Evolutionary conservation across 2,113 vertebrate genomes (phyloP), one percentile per base, ranked within the genome.

Genomic region (Columba janthina): DNA sequence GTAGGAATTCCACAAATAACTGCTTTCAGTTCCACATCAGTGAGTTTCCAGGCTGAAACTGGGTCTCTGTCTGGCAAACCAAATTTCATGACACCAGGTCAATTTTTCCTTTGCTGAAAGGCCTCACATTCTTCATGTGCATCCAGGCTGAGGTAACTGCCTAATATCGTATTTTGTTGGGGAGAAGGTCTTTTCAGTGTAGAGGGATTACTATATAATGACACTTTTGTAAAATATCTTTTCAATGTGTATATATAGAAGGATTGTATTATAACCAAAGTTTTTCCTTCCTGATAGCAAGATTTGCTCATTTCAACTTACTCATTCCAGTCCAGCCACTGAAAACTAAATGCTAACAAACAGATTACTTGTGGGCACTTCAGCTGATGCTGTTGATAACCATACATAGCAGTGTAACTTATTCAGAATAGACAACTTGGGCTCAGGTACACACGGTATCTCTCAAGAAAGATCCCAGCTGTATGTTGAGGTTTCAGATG

Each of bases 391-490:
- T 31, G 44, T 58, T 88, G 44, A 44, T 85, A 32, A 38, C 26
- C 31, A 29, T 29, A 40, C 10, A 12, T 4, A 44, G 18, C 31
- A 54, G 13, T 6, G 10, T 48, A 36, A 73, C 29, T n/a, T 62
- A 11, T 3, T n/a, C 64, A 66, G n/a, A 61, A 6, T 0, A 82
- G 34, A 24, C 0, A 2, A 54, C 20, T 21, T 53, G 9, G 20
- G 12, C 19, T 85, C 24, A 75, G 38, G 34, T 7, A 34, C 12
- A 29, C 5, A 14, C 6, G 3, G 1, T 7, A 24, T 48, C 18
- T 66, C 10, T 42, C 53, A 40, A 20, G n/a, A 56, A 76, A 32
- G 32, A 65, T 17, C 21, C 15, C 46, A 74, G 5, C 7, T 84
- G 6, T 16, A 60, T 38, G 15, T 5, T 75, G 51, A 77, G 18